These are phyloP conservation scores for Calephelis nemesis DNA, from an alignment of 1,140 invertebrate species.

Conservation along the genomic window DNA sequence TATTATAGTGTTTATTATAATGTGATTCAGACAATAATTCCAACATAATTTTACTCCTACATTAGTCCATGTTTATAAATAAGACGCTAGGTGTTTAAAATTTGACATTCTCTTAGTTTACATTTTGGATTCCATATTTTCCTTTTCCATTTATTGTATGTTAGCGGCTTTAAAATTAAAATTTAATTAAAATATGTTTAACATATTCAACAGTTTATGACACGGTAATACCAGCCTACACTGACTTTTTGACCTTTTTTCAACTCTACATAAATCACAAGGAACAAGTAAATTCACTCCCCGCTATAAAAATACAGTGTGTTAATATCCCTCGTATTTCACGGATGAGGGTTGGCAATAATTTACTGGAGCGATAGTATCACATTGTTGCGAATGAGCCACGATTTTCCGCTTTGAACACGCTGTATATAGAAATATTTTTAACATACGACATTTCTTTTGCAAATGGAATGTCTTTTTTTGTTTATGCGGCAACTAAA, in stretches of 20 bases:
- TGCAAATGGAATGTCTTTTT: neutral
- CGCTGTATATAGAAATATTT: slow-evolving; percentile 1
- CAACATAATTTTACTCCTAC: too few species aligned
- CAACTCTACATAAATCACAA: neutral
- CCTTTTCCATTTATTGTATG: too few species aligned
- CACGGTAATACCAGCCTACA: neutral
- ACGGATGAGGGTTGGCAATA: slow-evolving; percentile 5
- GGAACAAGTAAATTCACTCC: slow-evolving; percentile 11
- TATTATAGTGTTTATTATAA: too few species aligned
- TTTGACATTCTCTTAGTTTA: too few species aligned
- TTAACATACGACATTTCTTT: neutral
- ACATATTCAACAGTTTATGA: too few species aligned
- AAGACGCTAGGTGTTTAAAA: too few species aligned
- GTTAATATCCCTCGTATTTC: slow-evolving; percentile 12
- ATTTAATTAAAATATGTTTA: too few species aligned
- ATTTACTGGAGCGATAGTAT: slow-evolving; percentile 7
- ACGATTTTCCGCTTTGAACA: slow-evolving; percentile 10
- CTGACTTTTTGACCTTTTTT: neutral
- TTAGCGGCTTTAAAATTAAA: too few species aligned
- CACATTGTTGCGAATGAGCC: slow-evolving; percentile 14
- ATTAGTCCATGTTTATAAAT: too few species aligned
- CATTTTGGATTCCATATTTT: too few species aligned
- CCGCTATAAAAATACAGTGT: slow-evolving; percentile 9
- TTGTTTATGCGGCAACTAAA: too few species aligned
- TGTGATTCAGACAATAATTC: too few species aligned